Evolutionary conservation across 2,888 invertebrate genomes (phyloP).

Genomic region (Tetranychus piercei): DNA sequence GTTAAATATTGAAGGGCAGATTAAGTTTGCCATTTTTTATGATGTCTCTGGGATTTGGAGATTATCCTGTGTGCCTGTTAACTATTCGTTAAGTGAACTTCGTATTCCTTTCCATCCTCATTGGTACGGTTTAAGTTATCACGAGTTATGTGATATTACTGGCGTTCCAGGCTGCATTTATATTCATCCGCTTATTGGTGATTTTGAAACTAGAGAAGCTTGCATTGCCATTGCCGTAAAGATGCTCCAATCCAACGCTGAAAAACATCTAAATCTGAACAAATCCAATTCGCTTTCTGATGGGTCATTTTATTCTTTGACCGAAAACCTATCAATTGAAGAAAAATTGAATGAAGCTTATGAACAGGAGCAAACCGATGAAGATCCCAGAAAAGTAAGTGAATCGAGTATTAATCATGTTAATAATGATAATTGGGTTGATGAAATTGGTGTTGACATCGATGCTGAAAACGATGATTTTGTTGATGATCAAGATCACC

Average conservation of each 20-base stretch:
- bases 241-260: background rate
- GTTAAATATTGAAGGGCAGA: slow-evolving; percentile 38
- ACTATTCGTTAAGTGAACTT: slow-evolving; percentile 40
- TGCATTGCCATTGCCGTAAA: background rate
- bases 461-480: no score
- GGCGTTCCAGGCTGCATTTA: slow-evolving; percentile 63
- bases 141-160: slow-evolving; percentile 45
- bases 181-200: slow-evolving; percentile 85
- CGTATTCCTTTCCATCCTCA: slow-evolving; percentile 53
- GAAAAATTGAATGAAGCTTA: background rate
- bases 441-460: no score
- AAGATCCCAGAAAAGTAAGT: background rate
- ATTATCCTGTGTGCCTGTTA: slow-evolving; percentile 53
- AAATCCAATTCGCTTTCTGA: background rate
- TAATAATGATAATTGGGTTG: no score
- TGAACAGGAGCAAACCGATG: background rate
- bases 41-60: slow-evolving; percentile 57
- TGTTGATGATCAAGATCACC: no score
- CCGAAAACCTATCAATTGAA: background rate
- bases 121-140: slow-evolving; percentile 71
- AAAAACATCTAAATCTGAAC: background rate
- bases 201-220: slow-evolving; percentile 43
- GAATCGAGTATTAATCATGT: no score
- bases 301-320: background rate
- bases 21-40: slow-evolving; percentile 53